A percentile compares a stretch with the other conserved stretches of the same genome.
phyloP scores from a whole-genome alignment of 2,113 vertebrate genomes.

The Tenebrosternarchus preto region DNA sequence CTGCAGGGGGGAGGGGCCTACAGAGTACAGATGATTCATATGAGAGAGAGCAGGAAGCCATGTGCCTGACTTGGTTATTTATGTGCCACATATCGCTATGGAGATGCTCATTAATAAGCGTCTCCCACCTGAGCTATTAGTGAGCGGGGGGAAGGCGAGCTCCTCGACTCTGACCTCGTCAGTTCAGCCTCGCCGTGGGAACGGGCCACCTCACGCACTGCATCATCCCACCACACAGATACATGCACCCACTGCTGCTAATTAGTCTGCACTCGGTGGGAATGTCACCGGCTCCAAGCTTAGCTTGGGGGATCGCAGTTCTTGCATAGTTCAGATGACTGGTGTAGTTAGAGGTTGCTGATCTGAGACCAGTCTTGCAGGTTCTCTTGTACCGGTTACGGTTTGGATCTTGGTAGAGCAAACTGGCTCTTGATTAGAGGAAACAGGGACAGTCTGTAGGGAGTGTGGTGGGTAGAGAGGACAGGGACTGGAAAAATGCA shows the following conservation, averaged over 20 bases:
- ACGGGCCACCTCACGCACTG: constrained; percentile 52
- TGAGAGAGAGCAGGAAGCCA: constrained; percentile 44
- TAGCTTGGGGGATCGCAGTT: constrained; percentile 1
- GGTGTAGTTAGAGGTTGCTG: neutral
- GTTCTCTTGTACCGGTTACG: neutral
- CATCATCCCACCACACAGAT: constrained; percentile 44
- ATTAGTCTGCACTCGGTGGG: constrained; percentile 42
- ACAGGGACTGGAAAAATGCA: neutral
- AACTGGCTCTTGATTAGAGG: neutral
- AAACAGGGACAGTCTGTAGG: too few relatives aligned
- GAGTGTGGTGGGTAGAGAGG: too few relatives aligned
- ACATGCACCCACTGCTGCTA: constrained; percentile 45
- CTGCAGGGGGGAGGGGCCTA: constrained; percentile 11
- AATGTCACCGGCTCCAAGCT: constrained; percentile 20
- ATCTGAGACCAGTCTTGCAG: constrained; percentile 15
- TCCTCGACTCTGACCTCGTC: constrained; percentile 51
- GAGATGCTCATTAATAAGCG: constrained; percentile 75
- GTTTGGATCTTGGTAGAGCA: neutral
- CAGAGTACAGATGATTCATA: constrained; percentile 53
- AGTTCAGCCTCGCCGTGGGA: constrained; percentile 22
- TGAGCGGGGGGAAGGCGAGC: constrained; percentile 48
- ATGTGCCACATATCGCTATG: constrained; percentile 73
- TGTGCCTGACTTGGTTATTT: constrained; percentile 70
- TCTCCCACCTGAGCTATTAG: constrained; percentile 66
- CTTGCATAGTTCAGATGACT: constrained; percentile 13